phyloP scores from a whole-genome alignment of 1,140 invertebrate species.

The Drosophila malerkotliana region DNA sequence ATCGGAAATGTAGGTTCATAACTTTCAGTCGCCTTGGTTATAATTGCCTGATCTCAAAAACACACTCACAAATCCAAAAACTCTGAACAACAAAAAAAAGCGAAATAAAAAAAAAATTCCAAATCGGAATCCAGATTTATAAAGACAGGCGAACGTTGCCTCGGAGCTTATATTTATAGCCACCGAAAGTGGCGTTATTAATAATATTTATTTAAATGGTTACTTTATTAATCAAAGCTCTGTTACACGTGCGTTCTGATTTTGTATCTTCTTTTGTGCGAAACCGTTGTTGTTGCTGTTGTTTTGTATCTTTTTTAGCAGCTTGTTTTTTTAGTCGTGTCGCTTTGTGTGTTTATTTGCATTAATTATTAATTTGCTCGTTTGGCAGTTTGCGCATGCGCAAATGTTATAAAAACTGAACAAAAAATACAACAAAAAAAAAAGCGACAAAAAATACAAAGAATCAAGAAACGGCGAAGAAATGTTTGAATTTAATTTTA shows the following conservation, averaged over 20 bases:
- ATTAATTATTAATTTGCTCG: conserved; percentile 82
- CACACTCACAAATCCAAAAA: conserved; percentile 1
- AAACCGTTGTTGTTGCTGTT: conserved; percentile 44
- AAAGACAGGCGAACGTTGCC: conserved; percentile 27
- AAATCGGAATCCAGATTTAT: conserved; percentile 26
- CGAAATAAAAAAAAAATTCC: neutral
- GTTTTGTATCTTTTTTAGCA: conserved; percentile 27
- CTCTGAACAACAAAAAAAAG: no score
- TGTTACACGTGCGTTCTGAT: conserved; percentile 74
- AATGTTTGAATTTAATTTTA: conserved; percentile 78
- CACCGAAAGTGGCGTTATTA: conserved; percentile 56
- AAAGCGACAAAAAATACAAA: conserved; percentile 15
- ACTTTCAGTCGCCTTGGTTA: conserved; percentile 17
- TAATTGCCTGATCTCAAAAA: neutral
- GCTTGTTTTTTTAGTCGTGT: conserved; percentile 39
- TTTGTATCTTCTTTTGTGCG: conserved; percentile 49
- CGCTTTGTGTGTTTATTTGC: conserved; percentile 73
- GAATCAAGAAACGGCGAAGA: conserved; percentile 46
- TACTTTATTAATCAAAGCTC: conserved; percentile 73
- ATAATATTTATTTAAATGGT: conserved; percentile 72
- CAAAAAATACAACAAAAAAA: conserved; percentile 5
- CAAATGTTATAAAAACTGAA: conserved; percentile 62
- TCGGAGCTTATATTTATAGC: conserved; percentile 65
- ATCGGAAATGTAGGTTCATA: neutral
- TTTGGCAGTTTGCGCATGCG: conserved; percentile 78